A percentile compares a stretch with the other conserved stretches of the same genome.
These are phyloP conservation scores for Clupea harengus DNA, from an alignment of 2,113 vertebrate genomes.

Conservation along the genomic window DNA sequence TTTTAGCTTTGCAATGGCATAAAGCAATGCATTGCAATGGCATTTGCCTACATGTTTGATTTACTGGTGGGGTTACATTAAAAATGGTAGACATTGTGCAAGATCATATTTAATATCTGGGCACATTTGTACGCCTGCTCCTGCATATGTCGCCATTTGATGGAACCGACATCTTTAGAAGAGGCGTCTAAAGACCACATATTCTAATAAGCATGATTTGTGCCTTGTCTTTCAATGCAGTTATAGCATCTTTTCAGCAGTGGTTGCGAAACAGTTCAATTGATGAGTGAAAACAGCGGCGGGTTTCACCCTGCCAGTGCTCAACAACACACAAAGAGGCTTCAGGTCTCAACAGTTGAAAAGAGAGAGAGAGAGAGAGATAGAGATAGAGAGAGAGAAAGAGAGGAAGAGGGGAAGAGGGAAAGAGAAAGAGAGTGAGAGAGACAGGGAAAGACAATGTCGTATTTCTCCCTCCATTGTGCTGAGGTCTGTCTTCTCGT, in stretches of 20 bases:
- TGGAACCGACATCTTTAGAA: too few relatives aligned
- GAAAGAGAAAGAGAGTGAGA: neutral
- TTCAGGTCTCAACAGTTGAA: neutral
- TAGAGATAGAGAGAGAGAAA: neutral
- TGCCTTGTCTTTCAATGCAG: neutral
- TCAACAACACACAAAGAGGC: neutral
- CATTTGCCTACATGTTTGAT: neutral
- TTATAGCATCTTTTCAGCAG: neutral
- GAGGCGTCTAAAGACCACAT: neutral
- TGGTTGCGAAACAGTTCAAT: neutral
- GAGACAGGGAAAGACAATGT: neutral
- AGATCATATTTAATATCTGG: too few relatives aligned
- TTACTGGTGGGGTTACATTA: neutral
- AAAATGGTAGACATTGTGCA: too few relatives aligned
- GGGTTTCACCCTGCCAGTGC: neutral
- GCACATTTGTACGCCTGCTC: too few relatives aligned
- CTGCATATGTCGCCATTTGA: too few relatives aligned
- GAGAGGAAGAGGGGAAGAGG: neutral
- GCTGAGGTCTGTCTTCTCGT: neutral
- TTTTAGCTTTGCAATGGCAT: neutral
- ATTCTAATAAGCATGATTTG: neutral
- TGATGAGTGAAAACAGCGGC: neutral
- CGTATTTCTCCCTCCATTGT: neutral
- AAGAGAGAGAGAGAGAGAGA: neutral
- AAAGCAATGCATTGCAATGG: too few relatives aligned